Conservation (phyloP, 2,888 invertebrate genomes). For the Hirtodrosophila duncani region DNA sequence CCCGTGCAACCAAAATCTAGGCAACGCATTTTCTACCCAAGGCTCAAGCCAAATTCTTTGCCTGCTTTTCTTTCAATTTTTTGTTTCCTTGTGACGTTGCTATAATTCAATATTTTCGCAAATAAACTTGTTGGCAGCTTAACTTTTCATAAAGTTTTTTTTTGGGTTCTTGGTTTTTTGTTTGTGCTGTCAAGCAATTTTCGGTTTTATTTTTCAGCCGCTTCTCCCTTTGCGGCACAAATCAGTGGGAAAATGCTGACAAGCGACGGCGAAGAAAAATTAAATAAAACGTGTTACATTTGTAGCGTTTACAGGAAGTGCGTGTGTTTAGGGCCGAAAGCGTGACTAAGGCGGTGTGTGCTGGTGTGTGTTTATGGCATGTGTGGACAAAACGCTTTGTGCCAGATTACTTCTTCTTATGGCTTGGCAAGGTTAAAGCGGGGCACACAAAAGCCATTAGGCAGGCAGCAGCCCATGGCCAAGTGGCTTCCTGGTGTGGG, state of each 20-base stretch:
- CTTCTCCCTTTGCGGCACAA: conserved; percentile 47
- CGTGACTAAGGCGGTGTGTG: conserved; percentile 9
- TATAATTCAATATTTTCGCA: conserved; percentile 70
- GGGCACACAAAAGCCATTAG: conserved; percentile 60
- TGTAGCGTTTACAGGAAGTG: conserved; percentile 50
- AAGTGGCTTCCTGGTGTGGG: no score
- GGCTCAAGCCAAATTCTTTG: conserved; percentile 11
- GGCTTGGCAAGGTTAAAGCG: conserved; percentile 1
- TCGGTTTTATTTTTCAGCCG: conserved; percentile 49
- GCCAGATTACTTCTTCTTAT: conserved; percentile 21
- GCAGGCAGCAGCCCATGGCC: conserved; percentile 23
- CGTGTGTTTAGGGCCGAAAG: conserved; percentile 19
- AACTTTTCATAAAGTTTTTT: conserved; percentile 59
- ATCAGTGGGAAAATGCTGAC: conserved; percentile 68
- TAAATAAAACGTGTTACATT: conserved; percentile 71
- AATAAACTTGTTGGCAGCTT: conserved; percentile 72
- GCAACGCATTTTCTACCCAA: conserved; percentile 43
- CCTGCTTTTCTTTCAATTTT: neutral
- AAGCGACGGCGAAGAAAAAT: conserved; percentile 54
- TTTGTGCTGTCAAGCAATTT: conserved; percentile 1
- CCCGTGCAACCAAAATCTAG: conserved; percentile 52
- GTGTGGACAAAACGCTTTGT: conserved; percentile 35
- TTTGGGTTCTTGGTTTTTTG: conserved; percentile 3
- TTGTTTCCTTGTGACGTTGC: conserved; percentile 44
- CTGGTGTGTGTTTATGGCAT: conserved; percentile 28